Evolutionary conservation across 2,888 invertebrate species (phyloP).

Genomic region (Sarcophaga caerulescens): DNA sequence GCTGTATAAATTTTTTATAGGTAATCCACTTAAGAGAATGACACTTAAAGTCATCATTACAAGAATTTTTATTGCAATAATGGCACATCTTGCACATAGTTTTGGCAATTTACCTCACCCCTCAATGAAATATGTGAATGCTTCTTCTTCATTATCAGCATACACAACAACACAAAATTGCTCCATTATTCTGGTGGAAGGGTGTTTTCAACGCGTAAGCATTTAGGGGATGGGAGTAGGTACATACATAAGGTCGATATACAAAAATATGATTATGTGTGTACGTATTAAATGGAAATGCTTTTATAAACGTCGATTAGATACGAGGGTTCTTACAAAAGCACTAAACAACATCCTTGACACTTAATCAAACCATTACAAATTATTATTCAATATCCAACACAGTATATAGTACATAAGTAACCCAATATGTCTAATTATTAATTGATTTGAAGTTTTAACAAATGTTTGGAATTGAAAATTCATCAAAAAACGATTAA

Average conservation of each 20-base stretch:
- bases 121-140: slow-evolving; percentile 65
- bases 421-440: neutral
- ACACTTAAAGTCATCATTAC: slow-evolving; percentile 81
- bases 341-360: slow-evolving; percentile 45
- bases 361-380: slow-evolving; percentile 66
- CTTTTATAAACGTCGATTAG: slow-evolving; percentile 25
- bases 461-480: too few species aligned
- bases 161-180: neutral
- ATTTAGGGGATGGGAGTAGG: slow-evolving; percentile 1
- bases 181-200: slow-evolving; percentile 31
- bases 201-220: neutral
- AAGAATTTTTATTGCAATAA: slow-evolving; percentile 81
- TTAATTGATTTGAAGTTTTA: too few species aligned
- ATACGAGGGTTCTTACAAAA: slow-evolving; percentile 30
- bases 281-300: slow-evolving; percentile 44
- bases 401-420: neutral
- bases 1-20: slow-evolving; percentile 80
- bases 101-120: slow-evolving; percentile 80
- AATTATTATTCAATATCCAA: slow-evolving; percentile 57
- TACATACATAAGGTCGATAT: slow-evolving; percentile 37
- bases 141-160: slow-evolving; percentile 12
- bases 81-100: slow-evolving; percentile 81
- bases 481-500: too few species aligned
- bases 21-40: slow-evolving; percentile 81
- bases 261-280: slow-evolving; percentile 23